Percentiles rank a stretch among this genome's conserved stretches.
phyloP scores from a whole-genome alignment of 2,888 invertebrate genomes.

The Drosophila pegasa region DNA sequence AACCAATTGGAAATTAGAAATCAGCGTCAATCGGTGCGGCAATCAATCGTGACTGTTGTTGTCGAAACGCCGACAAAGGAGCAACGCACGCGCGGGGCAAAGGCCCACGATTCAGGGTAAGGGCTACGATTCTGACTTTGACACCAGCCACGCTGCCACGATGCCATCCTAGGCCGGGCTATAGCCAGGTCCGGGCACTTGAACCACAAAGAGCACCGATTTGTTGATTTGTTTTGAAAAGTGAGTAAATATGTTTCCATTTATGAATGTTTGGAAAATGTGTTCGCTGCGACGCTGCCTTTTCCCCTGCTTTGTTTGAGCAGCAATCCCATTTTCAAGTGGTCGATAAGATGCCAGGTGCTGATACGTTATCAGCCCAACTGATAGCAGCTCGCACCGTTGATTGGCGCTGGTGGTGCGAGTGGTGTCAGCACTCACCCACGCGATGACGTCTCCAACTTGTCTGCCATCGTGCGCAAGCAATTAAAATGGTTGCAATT shows the following conservation, averaged over 20 bases:
- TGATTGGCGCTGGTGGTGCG: slow-evolving; percentile 53
- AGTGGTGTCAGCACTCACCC: slow-evolving; percentile 13
- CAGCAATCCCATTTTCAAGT: slow-evolving; percentile 80
- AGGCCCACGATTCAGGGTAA: slow-evolving; percentile 33
- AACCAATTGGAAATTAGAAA: slow-evolving; percentile 80
- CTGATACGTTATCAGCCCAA: slow-evolving; percentile 65
- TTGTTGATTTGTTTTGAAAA: slow-evolving; percentile 81
- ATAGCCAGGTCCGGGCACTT: slow-evolving; percentile 54
- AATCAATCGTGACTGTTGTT: slow-evolving; percentile 79
- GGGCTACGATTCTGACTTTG: slow-evolving; percentile 46
- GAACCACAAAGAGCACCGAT: slow-evolving; percentile 79
- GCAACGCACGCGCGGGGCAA: slow-evolving; percentile 63
- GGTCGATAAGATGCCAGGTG: slow-evolving; percentile 78
- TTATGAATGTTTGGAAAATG: slow-evolving; percentile 79
- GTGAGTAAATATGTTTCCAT: slow-evolving; percentile 82
- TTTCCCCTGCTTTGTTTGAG: slow-evolving; percentile 61
- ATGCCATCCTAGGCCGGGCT: slow-evolving; percentile 13
- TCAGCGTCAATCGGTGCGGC: slow-evolving; percentile 76
- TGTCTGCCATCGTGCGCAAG: slow-evolving; percentile 50
- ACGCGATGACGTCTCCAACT: slow-evolving; percentile 46
- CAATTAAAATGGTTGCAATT: slow-evolving; percentile 63
- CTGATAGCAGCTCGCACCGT: slow-evolving; percentile 56
- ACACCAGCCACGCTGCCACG: slow-evolving; percentile 35
- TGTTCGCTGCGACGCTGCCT: slow-evolving; percentile 51
- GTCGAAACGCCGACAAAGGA: slow-evolving; percentile 74